Percentiles rank a stretch among this genome's conserved stretches.
phyloP scores from a whole-genome alignment of 2,888 invertebrate genomes.

The Omphaloscelis lunosa region DNA sequence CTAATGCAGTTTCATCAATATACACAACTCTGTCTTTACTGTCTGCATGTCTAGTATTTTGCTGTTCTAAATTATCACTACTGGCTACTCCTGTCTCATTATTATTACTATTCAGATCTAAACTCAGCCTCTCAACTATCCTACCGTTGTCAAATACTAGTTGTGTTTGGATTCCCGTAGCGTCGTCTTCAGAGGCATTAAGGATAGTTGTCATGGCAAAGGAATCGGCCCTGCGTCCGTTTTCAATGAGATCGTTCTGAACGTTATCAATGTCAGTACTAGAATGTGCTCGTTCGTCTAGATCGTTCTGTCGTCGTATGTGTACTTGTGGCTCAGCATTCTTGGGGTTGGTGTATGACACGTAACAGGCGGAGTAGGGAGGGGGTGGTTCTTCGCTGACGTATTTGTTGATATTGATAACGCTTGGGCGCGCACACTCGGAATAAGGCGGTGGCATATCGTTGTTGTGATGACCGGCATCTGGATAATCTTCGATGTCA shows the following conservation, averaged over 20 bases:
- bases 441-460: constrained; percentile 81
- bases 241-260: constrained; percentile 53
- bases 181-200: constrained; percentile 11
- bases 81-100: constrained; percentile 32
- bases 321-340: constrained; percentile 73
- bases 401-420: constrained; percentile 43
- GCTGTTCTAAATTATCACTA: constrained; percentile 17
- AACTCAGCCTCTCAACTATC: constrained; percentile 59
- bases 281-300: constrained; percentile 27
- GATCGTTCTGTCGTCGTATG: constrained; percentile 43
- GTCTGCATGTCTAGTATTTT: neutral
- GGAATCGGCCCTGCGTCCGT: constrained; percentile 13
- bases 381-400: constrained; percentile 80
- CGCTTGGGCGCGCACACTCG: constrained; percentile 69
- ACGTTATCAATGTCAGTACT: constrained; percentile 55
- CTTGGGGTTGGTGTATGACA: constrained; percentile 74
- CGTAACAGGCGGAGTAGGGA: constrained; percentile 82
- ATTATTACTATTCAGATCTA: constrained; percentile 32
- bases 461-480: neutral
- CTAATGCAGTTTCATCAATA: constrained; percentile 41
- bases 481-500: constrained; percentile 51
- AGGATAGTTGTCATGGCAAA: neutral
- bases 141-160: constrained; percentile 65
- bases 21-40: constrained; percentile 43
- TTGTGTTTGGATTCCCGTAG: constrained; percentile 30